A percentile compares a stretch with the other conserved stretches of the same genome.
phyloP scores from a whole-genome alignment of 2,797 vertebrate genomes.

The Gymnopithys bicolor region DNA sequence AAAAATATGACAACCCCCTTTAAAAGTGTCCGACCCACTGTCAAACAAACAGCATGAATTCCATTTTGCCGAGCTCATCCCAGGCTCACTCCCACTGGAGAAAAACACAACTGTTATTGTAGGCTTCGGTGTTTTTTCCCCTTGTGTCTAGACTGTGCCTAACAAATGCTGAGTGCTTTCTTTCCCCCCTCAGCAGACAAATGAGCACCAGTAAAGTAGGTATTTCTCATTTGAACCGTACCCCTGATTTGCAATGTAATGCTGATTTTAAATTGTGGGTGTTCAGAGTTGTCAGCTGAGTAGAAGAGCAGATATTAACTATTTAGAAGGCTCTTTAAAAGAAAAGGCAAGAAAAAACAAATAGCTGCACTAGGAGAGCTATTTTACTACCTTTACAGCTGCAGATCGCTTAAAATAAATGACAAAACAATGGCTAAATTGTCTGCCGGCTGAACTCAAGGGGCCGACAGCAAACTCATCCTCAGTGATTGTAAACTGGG shows the following conservation, averaged over 20 bases:
- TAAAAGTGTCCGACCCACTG: slow-evolving; percentile 5
- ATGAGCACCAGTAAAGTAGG: slow-evolving; percentile 62
- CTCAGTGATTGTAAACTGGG: background rate
- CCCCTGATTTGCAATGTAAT: slow-evolving; percentile 48
- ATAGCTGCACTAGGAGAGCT: background rate
- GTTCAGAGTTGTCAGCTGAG: slow-evolving; percentile 42
- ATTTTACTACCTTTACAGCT: slow-evolving; percentile 29
- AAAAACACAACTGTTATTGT: slow-evolving; percentile 64
- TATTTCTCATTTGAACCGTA: slow-evolving; percentile 52
- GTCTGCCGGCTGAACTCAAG: slow-evolving; percentile 14
- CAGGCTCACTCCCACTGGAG: slow-evolving; percentile 60
- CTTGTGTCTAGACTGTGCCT: slow-evolving; percentile 59
- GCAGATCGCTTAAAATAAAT: slow-evolving; percentile 7
- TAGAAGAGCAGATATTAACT: slow-evolving; percentile 17
- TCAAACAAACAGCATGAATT: slow-evolving; percentile 57
- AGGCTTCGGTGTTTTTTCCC: slow-evolving; percentile 46
- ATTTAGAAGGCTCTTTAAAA: slow-evolving; percentile 3
- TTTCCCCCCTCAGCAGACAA: slow-evolving; percentile 16
- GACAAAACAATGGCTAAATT: slow-evolving; percentile 19
- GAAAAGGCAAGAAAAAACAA: background rate
- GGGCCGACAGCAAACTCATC: slow-evolving; percentile 24
- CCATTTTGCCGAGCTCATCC: slow-evolving; percentile 62
- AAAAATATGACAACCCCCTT: background rate
- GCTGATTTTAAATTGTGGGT: slow-evolving; percentile 44
- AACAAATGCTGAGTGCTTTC: slow-evolving; percentile 56